These are phyloP conservation scores for Mesoligia furuncula DNA, from an alignment of 2,888 invertebrate species.

Conservation along the genomic window DNA sequence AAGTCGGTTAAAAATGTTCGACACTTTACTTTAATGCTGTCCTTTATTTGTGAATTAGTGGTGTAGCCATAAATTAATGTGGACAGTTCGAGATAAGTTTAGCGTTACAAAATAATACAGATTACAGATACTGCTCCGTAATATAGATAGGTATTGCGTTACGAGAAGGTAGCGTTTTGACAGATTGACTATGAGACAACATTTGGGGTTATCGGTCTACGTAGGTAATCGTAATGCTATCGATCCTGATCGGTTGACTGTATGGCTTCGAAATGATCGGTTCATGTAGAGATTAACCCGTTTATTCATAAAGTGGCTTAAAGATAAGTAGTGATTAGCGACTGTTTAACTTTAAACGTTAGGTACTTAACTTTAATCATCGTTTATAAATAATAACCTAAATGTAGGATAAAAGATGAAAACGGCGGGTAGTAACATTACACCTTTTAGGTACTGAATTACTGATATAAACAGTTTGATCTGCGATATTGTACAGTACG, in stretches of 20 bases:
- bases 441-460: background rate
- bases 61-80: constrained; percentile 26
- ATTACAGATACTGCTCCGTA: constrained; percentile 40
- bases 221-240: constrained; percentile 30
- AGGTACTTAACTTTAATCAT: no score
- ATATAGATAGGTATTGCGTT: constrained; percentile 45
- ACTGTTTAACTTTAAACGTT: no score
- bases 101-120: constrained; percentile 49
- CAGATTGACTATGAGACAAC: constrained; percentile 67
- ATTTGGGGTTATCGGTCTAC: constrained; percentile 66
- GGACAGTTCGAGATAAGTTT: constrained; percentile 28
- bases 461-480: background rate
- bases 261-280: constrained; percentile 28
- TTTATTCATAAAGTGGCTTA: no score
- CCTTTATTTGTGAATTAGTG: constrained; percentile 7
- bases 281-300: background rate
- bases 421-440: background rate
- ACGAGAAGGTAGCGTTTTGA: constrained; percentile 62
- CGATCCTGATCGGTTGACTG: constrained; percentile 19
- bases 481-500: constrained; percentile 2
- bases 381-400: background rate
- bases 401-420: background rate
- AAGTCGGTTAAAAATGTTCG: no score
- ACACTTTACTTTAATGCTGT: background rate
- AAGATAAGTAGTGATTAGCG: no score